Base-by-base conservation (phyloP, 2,797 vertebrate genomes). In the Psittacula echo region DNA sequence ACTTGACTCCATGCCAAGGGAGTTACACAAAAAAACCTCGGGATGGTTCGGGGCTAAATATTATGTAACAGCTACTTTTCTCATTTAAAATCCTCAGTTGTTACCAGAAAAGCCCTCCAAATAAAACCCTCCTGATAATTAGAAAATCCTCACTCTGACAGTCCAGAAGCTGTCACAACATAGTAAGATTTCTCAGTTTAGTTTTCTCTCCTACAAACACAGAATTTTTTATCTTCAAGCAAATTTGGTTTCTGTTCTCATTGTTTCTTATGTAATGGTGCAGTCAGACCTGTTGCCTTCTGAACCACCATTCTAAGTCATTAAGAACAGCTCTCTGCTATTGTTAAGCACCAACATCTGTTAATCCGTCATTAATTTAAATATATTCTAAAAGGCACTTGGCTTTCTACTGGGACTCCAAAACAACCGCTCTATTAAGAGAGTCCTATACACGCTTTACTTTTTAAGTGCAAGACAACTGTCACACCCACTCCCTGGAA, bases 281-380 rank as follows among this genome's bases (percentile, higher is more conserved):
- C 39, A 79, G 75, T 77, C 85, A 80, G 75, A 94, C 53, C 64
- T 65, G 67, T 37, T 90, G 56, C 67, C 34, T 85, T 89, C 61
- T 65, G 72, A 96, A 77, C 44, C 47, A 82, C 60, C 90, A 60
- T 42, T 72, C 73, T 81, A 21, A 68, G 87, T 44, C 94, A 92
- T 73, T 89, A 89, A 79, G 65, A 94, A 85, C 13, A 85, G 42
- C 65, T 72, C 90, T 74, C 51, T 68, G 62, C 73, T 93, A n/a
- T 50, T 94, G 70, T 90, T 90, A 95, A 92, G 86, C 65, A 93
- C 47, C 74, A 88, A 44, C 64, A 88, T 85, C 86, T 67, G 67
- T 96, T 90, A 90, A 95, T 91, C 60, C 67, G 86, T 95, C 71
- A 89, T 90, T 91, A 95, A 88, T 94, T 92, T 93, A 94, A 95